Evolutionary conservation across 1,140 invertebrate genomes (phyloP), one percentile per base, ranked within the genome.

Genomic region (Whitmania pigra): DNA sequence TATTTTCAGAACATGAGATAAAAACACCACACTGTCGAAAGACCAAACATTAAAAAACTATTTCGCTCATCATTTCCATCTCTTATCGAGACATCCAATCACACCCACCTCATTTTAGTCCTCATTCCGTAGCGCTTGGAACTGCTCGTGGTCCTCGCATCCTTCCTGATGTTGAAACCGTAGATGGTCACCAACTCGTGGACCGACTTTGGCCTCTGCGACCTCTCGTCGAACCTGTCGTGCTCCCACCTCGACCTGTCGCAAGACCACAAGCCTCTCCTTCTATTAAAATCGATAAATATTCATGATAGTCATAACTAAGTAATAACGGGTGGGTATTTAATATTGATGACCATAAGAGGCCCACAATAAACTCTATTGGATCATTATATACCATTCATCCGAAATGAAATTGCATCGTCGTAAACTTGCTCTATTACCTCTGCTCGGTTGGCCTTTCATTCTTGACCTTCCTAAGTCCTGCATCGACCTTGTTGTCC

Each of bases 121-220:
- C 69, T 55, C 69, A 54, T 13, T n/a, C 20, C 20, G 29, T 54
- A 67, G 91, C 84, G 0, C 91, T 90, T 77, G 91, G 86, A 13
- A 92, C 92, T 25, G 92, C 89, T 17, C 67, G 78, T 77, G 43
- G 3, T 49, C 9, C 43, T 49, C 79, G 95, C 92, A 82, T 94
- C 90, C 76, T 89, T 90, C 68, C 93, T 83, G 70, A 97, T 97
- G 78, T 97, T 93, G 83, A 96, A 97, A 5, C 94, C 94, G 81
- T 97, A 97, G 53, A 89, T 85, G 1, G 88, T 86, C 66, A 94
- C 87, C 13, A 97, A 79, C 83, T 97, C 94, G 40, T 92, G 87
- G 11, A 88, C 86, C 29, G 88, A 88, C 82, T 97, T 97, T 5
- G 94, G 93, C 67, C 87, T 86, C 84, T 95, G 89, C 68, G 87